Evolutionary conservation across 2,797 vertebrate genomes (phyloP), one percentile per base, ranked within the genome.

Genomic region (Fistularia commersonii): DNA sequence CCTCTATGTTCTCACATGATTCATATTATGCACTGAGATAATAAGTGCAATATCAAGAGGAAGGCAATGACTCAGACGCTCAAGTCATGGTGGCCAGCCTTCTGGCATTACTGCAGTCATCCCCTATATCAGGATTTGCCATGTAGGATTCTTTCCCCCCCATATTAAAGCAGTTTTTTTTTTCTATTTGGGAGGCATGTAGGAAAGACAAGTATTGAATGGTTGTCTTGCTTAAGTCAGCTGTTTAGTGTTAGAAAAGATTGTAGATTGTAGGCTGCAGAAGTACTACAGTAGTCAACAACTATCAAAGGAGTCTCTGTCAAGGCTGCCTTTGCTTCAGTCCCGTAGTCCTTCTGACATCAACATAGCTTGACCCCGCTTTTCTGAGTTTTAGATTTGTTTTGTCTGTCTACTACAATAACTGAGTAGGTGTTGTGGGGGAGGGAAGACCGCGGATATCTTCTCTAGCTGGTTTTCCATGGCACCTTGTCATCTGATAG

Each of bases 121-220:
- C 45, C 56, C 48, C 12, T 54, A 7, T 14, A 34, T 37, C 57
- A 40, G 34, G 32, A 35, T 64, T 62, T 64, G 36, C 48, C 12
- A 34, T 61, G 57, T 54, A 48, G 69, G 57, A 13, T 14, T 39
- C 64, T 74, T 74, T 55, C 52, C 52, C 56, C 32, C 59, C 12
- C n/a, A n/a, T 33, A 13, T 43, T 58, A 43, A 68, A 63, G 74
- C 75, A 62, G 36, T 76, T 76, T 76, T 68, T 15, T 45, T 76
- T 23, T 23, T 23, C 23, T 4, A 23, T 62, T 68, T 77, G 45
- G 49, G 49, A 80, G 74, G 66, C 59, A 72, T 68, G 50, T 45
- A 56, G 49, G 47, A 45, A n/a, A 53, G 54, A 23, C 50, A 63
- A 56, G 59, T 53, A 61, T 60, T 71, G 41, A 64, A 75, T 67